Evolutionary conservation across 2,113 vertebrate genomes (phyloP), one percentile per base, ranked within the genome.

Genomic region (Patagioenas fasciata): DNA sequence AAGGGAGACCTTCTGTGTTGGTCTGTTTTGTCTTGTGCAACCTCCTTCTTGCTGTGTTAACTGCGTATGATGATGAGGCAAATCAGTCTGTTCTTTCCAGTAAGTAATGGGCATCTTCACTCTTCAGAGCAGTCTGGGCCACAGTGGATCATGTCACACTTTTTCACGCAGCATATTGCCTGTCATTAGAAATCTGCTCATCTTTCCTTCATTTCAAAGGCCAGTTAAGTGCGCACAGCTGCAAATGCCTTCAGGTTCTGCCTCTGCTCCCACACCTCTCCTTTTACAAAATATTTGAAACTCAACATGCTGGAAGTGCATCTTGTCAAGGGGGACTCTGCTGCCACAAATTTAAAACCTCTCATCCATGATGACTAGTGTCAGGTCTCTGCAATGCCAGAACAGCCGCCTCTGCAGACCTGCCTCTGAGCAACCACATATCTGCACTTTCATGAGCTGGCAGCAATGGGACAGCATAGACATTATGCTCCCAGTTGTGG

Each of bases 111-210:
- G 61, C 40, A 56, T 65, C 56, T 66, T 79, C 50, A 26, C 48
- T 84, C 44, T n/a, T 58, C 13, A 54, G 83, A 15, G 50, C 64
- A 69, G 44, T 24, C 61, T 89, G 85, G 83, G 82, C 78, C 4
- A 3, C 65, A 81, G 80, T 40, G 83, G 95, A 79, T 89, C 80
- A 77, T 82, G 77, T 95, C 95, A 84, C 53, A n/a, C 47, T 94
- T 94, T 87, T 89, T 85, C 78, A 66, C 38, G 26, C 66, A 75
- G 34, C 83, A 81, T 86, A 87, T 96, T 92, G 83, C 92, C 83
- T 96, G 93, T 92, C 95, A 72, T 92, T 81, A 93, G 70, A 72
- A 92, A 96, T 96, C 78, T 94, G 83, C 77, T 93, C 91, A 85
- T 85, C 83, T 83, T 92, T 64, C 73, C 77, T 89, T 93, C 77